phyloP scores from a whole-genome alignment of 1,140 invertebrate species.

The Calephelis nemesis region DNA sequence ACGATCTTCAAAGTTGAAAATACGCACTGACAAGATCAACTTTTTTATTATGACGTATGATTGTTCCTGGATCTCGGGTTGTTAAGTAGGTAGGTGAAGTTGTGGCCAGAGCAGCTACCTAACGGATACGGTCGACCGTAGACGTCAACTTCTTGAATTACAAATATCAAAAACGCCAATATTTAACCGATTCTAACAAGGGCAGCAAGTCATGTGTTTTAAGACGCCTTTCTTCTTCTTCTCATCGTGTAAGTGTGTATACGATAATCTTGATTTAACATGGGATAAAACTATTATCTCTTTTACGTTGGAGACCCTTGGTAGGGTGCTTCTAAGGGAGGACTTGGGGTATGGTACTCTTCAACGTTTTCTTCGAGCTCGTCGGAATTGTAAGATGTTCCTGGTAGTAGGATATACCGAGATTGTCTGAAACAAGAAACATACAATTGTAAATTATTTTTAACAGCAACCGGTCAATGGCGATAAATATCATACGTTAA shows the following conservation, averaged over 20 bases:
- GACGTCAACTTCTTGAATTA: neutral
- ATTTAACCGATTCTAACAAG: too few species aligned
- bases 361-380: constrained; percentile 27
- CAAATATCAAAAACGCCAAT: too few species aligned
- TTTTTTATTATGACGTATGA: too few species aligned
- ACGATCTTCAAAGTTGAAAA: too few species aligned
- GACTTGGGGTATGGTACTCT: constrained; percentile 8
- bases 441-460: neutral
- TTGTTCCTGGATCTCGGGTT: too few species aligned
- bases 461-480: neutral
- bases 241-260: neutral
- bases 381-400: constrained; percentile 31
- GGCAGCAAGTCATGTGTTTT: neutral
- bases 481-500: too few species aligned
- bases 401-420: constrained; percentile 52
- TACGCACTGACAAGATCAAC: too few species aligned
- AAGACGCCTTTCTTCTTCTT: neutral
- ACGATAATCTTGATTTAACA: neutral
- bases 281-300: neutral
- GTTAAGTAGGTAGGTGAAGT: too few species aligned
- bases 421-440: constrained; percentile 44
- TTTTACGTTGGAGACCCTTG: constrained; percentile 44
- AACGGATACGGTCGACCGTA: too few species aligned
- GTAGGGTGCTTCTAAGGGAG: constrained; percentile 36
- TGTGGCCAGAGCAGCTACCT: too few species aligned